These are phyloP conservation scores for Eupristina koningsbergeri DNA, from an alignment of 1,140 invertebrate species.

Conservation along the genomic window DNA sequence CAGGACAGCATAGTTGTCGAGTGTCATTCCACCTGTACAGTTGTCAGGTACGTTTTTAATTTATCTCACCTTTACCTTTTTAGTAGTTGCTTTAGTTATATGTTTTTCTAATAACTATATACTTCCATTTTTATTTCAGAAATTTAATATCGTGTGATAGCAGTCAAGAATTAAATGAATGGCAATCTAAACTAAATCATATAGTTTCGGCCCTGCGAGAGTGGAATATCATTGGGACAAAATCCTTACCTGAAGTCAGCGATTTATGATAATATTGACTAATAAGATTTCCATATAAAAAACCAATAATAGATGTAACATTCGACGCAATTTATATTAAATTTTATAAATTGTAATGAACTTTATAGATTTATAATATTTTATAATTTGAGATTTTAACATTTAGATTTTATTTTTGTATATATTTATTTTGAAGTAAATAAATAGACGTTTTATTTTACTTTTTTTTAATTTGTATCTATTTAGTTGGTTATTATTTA, in stretches of 20 bases:
- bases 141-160: slow-evolving; percentile 64
- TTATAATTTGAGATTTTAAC: no score
- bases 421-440: no score
- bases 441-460: no score
- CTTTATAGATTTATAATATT: no score
- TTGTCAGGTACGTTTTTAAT: slow-evolving; percentile 52
- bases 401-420: no score
- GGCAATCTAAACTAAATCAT: slow-evolving; percentile 67
- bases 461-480: no score
- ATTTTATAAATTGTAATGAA: no score
- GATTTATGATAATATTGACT: neutral
- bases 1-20: slow-evolving; percentile 53
- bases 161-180: slow-evolving; percentile 63
- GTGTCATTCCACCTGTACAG: slow-evolving; percentile 48
- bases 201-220: slow-evolving; percentile 60
- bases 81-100: neutral
- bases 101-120: neutral
- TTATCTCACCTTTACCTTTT: neutral
- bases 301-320: no score
- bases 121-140: slow-evolving; percentile 47
- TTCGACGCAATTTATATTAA: no score
- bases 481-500: no score
- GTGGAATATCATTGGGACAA: slow-evolving; percentile 58
- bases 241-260: slow-evolving; percentile 1
- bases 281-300: no score